Base-by-base conservation (phyloP, 2,113 vertebrate genomes). In the Pterocles orientalis region DNA sequence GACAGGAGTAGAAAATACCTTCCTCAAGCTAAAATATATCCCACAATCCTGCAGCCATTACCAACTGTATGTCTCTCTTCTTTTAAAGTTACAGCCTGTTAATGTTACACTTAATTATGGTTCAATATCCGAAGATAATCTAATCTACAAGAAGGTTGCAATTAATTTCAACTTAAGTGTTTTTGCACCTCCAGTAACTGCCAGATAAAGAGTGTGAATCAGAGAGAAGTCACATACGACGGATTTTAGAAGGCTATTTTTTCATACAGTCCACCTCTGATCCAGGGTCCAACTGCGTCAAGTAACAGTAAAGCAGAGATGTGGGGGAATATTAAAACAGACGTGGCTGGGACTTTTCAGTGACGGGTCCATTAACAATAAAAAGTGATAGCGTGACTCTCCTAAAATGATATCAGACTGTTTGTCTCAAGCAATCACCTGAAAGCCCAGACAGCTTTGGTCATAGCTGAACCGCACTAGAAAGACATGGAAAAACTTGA, bases 151-250 rank as follows among this genome's bases (percentile, higher is more conserved):
- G 28, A 86, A n/a, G 25, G 18, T 47, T 50, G 31, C 26, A 79
- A 81, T 56, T 51, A 34, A 36, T 66, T 76, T 65, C 45, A 88
- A 33, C 9, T 39, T 50, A 34, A 48, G n/a, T n/a, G 12, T 3
- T 73, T 64, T 72, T 20, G 43, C 34, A 20, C 66, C 31, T 79
- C 75, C 36, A 51, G 33, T 9, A n/a, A 33, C 7, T 47, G 14
- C 5, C 65, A 82, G 41, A 26, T 53, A 77, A 78, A 4, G 26
- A 6, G 43, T 13, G 14, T 18, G 48, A 72, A 33, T 65, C 7
- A 4, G 8, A 48, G 0, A 53, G 17, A 64, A 81, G 6, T 36
- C 36, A 24, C 12, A 16, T 14, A 3, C 0, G 28, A 36, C 2
- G 0, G 13, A 45, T 58, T 84, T 82, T 47, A 58, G 43, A 78